phyloP scores from a whole-genome alignment of 64 coral and sea anemone species.

The Astreopora myriophthalma region DNA sequence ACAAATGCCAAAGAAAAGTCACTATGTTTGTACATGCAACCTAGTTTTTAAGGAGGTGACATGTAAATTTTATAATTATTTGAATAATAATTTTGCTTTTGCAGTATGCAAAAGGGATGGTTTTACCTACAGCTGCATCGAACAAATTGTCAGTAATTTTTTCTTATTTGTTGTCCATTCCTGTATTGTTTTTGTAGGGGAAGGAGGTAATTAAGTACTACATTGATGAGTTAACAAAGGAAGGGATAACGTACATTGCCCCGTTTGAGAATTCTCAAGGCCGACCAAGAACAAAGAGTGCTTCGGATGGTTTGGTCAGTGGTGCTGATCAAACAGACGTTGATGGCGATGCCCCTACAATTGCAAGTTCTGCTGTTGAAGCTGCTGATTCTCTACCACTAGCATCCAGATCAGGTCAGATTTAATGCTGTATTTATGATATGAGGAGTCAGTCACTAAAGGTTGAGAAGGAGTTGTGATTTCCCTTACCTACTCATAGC shows the following conservation, averaged over 20 bases:
- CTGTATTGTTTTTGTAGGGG: slow-evolving; percentile 62
- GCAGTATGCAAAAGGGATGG: too few species aligned
- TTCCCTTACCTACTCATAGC: too few species aligned
- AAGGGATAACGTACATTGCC: slow-evolving; percentile 81
- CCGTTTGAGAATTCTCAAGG: slow-evolving; percentile 84
- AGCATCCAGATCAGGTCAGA: not conserved
- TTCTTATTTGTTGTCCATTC: not conserved
- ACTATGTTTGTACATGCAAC: too few species aligned
- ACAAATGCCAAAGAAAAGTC: too few species aligned
- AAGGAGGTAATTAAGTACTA: slow-evolving; percentile 99
- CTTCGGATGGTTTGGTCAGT: slow-evolving; percentile 36
- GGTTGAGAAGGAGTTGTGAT: too few species aligned
- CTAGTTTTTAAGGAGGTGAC: too few species aligned
- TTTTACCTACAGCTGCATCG: too few species aligned
- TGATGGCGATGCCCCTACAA: slow-evolving; percentile 42
- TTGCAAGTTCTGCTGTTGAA: slow-evolving; percentile 72
- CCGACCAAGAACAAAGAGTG: slow-evolving; percentile 78
- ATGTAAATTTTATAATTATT: too few species aligned
- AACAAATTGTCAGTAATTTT: too few species aligned
- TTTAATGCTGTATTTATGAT: not conserved
- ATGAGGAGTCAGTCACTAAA: not conserved
- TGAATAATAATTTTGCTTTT: too few species aligned
- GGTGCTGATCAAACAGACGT: slow-evolving; percentile 34
- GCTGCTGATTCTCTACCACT: not conserved
- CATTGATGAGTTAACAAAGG: slow-evolving; percentile 94